phyloP scores from a whole-genome alignment of 64 coral and sea anemone species.

The Porites lutea region DNA sequence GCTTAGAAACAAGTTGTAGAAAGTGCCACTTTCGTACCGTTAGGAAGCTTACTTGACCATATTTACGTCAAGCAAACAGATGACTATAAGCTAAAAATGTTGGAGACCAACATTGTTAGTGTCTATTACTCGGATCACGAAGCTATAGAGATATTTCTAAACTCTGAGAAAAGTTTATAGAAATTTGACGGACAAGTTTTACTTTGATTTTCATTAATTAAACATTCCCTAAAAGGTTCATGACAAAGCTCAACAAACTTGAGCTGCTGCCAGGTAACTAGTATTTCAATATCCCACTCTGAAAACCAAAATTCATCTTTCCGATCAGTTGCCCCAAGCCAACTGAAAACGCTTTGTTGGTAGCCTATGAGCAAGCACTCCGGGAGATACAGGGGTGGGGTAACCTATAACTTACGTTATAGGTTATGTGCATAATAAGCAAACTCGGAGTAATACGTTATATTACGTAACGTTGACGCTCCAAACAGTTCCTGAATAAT shows the following conservation, averaged over 20 bases:
- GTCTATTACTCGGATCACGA: no score
- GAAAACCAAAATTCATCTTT: no score
- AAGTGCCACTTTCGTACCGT: background rate
- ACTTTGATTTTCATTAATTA: no score
- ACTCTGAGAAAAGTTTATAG: no score
- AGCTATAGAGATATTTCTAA: no score
- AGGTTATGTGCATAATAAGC: conserved; percentile 33
- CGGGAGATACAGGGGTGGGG: background rate
- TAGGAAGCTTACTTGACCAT: background rate
- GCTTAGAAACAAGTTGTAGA: background rate
- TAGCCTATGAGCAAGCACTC: background rate
- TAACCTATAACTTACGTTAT: background rate
- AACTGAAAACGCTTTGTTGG: background rate
- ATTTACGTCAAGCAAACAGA: background rate
- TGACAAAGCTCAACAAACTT: background rate
- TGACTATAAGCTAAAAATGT: no score
- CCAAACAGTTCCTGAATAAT: background rate
- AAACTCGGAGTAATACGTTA: background rate
- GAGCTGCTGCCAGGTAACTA: no score
- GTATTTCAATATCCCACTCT: background rate
- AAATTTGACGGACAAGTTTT: no score
- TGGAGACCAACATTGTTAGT: no score
- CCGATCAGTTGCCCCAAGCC: background rate
- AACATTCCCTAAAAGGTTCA: no score
- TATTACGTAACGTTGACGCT: background rate